Percentiles rank a stretch among this genome's conserved stretches.
These are phyloP conservation scores for Metopolophium dirhodum DNA, from an alignment of 1,140 invertebrate genomes.

Conservation along the genomic window DNA sequence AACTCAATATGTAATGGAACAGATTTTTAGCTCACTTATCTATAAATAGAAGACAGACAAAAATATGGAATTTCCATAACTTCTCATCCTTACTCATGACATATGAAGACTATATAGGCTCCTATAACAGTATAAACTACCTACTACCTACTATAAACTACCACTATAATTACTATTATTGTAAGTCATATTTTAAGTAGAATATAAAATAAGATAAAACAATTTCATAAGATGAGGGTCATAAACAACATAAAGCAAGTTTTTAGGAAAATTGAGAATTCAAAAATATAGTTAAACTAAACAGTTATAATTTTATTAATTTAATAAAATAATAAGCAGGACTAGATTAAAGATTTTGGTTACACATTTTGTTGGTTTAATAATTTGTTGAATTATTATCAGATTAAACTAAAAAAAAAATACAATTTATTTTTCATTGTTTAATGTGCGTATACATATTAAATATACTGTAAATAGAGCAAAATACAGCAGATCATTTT, in stretches of 20 bases:
- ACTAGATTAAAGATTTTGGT: constrained; percentile 40
- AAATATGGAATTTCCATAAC: no score
- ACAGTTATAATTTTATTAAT: background rate
- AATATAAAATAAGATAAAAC: background rate
- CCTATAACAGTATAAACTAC: no score
- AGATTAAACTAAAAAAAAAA: background rate
- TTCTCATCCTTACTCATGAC: no score
- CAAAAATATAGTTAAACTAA: background rate
- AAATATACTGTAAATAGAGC: background rate
- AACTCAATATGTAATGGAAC: no score
- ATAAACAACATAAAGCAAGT: background rate
- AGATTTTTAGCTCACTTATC: no score
- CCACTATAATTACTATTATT: background rate
- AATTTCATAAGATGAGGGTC: background rate
- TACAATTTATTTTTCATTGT: background rate
- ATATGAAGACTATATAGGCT: no score
- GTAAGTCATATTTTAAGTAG: background rate
- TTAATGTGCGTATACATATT: background rate
- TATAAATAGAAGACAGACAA: no score
- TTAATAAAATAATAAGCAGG: constrained; percentile 35
- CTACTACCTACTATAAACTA: background rate
- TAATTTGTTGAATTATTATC: background rate
- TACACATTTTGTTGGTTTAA: background rate
- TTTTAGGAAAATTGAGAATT: background rate
- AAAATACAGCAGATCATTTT: constrained; percentile 52